phyloP scores from a whole-genome alignment of 2,113 vertebrate genomes.

The Dipodomys ordii region DNA sequence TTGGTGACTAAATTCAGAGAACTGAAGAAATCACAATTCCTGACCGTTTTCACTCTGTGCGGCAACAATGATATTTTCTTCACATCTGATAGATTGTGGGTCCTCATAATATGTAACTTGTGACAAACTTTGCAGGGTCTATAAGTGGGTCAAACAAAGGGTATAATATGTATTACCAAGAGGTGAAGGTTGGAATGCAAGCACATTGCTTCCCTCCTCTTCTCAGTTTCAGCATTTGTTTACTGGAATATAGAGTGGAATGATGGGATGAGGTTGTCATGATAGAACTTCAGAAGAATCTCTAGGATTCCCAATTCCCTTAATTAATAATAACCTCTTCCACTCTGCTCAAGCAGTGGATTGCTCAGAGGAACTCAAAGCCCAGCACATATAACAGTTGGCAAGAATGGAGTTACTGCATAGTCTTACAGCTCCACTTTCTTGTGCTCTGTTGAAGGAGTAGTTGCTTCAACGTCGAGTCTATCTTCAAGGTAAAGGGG shows the following conservation, averaged over 20 bases:
- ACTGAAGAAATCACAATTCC: background rate
- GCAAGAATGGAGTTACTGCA: background rate
- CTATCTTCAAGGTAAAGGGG: background rate
- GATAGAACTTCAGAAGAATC: background rate
- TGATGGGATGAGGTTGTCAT: background rate
- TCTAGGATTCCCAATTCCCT: conserved; percentile 27
- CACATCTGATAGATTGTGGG: background rate
- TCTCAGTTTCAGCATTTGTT: background rate
- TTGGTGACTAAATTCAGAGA: conserved; percentile 10
- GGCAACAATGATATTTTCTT: background rate
- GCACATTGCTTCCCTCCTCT: background rate
- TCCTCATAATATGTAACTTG: background rate
- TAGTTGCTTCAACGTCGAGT: background rate
- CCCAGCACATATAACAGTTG: background rate
- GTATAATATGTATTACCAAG: background rate
- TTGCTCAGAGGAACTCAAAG: conserved; percentile 18
- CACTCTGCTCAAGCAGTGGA: background rate
- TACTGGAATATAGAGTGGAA: background rate
- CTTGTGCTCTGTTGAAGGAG: background rate
- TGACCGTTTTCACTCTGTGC: background rate
- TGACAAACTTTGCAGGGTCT: background rate
- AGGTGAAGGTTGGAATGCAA: background rate
- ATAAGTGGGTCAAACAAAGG: background rate
- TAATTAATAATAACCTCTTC: conserved; percentile 34
- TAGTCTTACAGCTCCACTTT: background rate